Evolutionary conservation across 2,113 vertebrate species (phyloP).

Genomic region (Macrotus californicus): DNA sequence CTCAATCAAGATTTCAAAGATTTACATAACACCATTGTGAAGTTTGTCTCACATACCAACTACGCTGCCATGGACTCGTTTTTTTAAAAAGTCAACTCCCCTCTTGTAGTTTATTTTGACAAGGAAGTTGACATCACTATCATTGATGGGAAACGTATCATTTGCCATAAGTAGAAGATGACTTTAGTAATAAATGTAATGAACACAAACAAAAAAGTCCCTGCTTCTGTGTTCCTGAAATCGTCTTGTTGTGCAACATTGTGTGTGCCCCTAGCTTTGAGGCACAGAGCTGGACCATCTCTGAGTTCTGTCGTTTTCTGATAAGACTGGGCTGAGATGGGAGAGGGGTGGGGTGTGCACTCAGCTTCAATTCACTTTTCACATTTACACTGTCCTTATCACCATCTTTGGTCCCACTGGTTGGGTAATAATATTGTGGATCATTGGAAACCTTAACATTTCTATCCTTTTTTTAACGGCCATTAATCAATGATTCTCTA

Average conservation of each 20-base stretch:
- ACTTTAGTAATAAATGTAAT: neutral
- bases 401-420: neutral
- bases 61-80: neutral
- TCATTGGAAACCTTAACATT: neutral
- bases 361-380: neutral
- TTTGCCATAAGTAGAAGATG: neutral
- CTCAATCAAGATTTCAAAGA: neutral
- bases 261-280: neutral
- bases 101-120: neutral
- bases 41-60: neutral
- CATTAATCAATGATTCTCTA: neutral
- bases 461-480: neutral
- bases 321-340: neutral
- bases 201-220: neutral
- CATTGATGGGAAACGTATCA: neutral
- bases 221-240: neutral
- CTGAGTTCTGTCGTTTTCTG: neutral
- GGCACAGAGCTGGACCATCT: neutral
- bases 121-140: neutral
- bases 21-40: neutral
- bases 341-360: neutral
- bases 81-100: neutral
- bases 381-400: neutral
- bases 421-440: neutral
- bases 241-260: neutral